Conservation (phyloP, 1,140 invertebrate genomes). For the Calephelis virginiensis region DNA sequence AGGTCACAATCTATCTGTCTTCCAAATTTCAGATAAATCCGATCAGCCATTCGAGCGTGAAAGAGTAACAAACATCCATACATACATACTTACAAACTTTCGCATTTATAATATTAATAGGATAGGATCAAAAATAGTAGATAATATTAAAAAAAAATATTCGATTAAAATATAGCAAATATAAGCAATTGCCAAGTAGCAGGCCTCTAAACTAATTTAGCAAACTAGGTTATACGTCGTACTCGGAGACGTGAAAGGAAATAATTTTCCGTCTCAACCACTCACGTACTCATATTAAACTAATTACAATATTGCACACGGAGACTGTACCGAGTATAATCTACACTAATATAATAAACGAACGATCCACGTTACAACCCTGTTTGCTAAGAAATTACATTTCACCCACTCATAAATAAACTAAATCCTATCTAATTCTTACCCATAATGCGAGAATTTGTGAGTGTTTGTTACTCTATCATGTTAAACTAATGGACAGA, state of each 20-base stretch:
- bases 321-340: slow-evolving; percentile 10
- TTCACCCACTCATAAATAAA: background rate
- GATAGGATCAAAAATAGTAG: no score
- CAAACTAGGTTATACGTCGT: slow-evolving; percentile 13
- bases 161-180: background rate
- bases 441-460: no score
- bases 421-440: no score
- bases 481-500: no score
- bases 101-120: no score
- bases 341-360: slow-evolving; percentile 8
- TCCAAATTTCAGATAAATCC: no score
- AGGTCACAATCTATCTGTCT: no score
- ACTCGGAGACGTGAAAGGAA: slow-evolving; percentile 11
- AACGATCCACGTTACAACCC: background rate
- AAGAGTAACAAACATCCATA: no score
- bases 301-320: slow-evolving; percentile 16
- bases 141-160: no score
- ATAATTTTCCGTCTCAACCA: slow-evolving; percentile 16
- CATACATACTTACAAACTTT: no score
- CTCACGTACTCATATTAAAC: slow-evolving; percentile 17
- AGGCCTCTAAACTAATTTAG: slow-evolving; percentile 11
- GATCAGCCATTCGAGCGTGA: no score
- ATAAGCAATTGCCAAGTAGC: background rate
- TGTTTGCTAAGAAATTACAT: background rate
- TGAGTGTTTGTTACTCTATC: no score